phyloP scores from a whole-genome alignment of 2,797 vertebrate species.

The Sebastes nivosus region DNA sequence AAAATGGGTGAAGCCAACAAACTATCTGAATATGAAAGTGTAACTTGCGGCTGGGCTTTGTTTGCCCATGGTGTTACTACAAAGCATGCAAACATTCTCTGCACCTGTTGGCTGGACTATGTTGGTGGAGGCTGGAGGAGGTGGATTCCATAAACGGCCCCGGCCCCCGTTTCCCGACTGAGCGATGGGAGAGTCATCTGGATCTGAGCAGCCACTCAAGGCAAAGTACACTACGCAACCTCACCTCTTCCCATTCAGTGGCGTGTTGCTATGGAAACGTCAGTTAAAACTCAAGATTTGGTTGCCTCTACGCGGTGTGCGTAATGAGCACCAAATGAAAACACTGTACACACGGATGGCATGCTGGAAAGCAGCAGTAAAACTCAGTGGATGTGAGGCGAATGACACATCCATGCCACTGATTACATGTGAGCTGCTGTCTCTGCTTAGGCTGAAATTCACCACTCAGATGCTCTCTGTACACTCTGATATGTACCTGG shows the following conservation, averaged over 20 bases:
- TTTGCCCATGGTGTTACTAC: neutral
- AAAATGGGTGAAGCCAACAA: conserved; percentile 8
- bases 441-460: conserved; percentile 4
- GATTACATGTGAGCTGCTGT: conserved; percentile 44
- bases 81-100: conserved; percentile 9
- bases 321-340: conserved; percentile 61
- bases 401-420: conserved; percentile 32
- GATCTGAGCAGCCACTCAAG: conserved; percentile 69
- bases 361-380: conserved; percentile 29
- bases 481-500: neutral
- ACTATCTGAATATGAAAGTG: conserved; percentile 1
- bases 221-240: conserved; percentile 65
- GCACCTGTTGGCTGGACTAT: conserved; percentile 37
- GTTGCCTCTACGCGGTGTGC: conserved; percentile 38
- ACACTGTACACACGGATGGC: conserved; percentile 35
- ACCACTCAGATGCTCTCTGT: neutral
- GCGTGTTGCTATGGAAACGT: conserved; percentile 78
- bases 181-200: conserved; percentile 60
- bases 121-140: conserved; percentile 41
- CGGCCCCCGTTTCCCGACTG: conserved; percentile 46
- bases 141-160: conserved; percentile 57
- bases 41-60: conserved; percentile 5
- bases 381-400: conserved; percentile 21
- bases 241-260: conserved; percentile 59
- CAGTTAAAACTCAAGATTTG: conserved; percentile 64